phyloP scores from a whole-genome alignment of 2,797 vertebrate species.

The Spondyliosoma cantharus region DNA sequence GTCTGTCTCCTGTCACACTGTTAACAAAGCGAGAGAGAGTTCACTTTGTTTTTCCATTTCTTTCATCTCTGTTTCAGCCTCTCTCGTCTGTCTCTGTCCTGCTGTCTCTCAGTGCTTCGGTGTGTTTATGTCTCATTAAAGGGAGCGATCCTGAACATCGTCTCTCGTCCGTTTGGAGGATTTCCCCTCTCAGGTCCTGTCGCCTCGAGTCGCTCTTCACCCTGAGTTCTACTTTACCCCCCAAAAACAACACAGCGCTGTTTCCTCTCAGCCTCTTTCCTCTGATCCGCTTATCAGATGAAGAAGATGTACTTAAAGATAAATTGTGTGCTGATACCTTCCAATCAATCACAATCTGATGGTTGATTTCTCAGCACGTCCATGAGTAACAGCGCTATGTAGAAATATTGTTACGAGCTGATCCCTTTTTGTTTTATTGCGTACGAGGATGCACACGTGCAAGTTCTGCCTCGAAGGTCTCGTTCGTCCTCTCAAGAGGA shows the following conservation, averaged over 20 bases:
- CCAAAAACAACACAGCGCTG: background rate
- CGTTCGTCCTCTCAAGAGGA: too few relatives aligned
- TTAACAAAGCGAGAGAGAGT: background rate
- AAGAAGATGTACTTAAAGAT: background rate
- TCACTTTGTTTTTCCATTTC: background rate
- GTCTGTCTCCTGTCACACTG: slow-evolving; percentile 56
- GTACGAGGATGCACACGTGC: too few relatives aligned
- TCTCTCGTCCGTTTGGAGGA: slow-evolving; percentile 9
- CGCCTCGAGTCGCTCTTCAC: slow-evolving; percentile 1
- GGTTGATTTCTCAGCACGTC: too few relatives aligned
- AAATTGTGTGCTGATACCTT: background rate
- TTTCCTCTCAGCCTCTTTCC: background rate
- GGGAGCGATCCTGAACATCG: background rate
- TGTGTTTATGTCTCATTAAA: slow-evolving; percentile 42
- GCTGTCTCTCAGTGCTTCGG: background rate
- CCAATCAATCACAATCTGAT: too few relatives aligned
- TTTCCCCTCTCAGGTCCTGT: background rate
- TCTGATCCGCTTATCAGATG: background rate
- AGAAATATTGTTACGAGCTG: too few relatives aligned
- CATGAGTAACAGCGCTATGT: too few relatives aligned
- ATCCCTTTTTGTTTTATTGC: too few relatives aligned
- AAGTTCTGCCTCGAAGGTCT: too few relatives aligned
- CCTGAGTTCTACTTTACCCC: background rate
- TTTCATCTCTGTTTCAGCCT: slow-evolving; percentile 20
- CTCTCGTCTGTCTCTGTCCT: background rate